Evolutionary conservation across 2,113 vertebrate genomes (phyloP), one percentile per base, ranked within the genome.

Genomic region (Haliaeetus leucogaster): DNA sequence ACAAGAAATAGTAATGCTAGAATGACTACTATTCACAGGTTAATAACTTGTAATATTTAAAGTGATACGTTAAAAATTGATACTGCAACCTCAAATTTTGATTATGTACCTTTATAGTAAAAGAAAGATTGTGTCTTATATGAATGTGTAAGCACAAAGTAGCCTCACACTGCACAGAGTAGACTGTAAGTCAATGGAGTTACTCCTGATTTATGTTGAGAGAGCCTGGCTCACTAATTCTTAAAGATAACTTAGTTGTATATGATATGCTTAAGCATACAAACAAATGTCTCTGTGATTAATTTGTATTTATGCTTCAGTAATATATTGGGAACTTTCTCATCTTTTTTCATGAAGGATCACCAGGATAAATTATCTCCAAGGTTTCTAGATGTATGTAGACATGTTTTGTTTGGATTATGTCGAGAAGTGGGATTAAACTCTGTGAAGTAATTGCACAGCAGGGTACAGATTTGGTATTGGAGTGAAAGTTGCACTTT

Each of bases 211-310:
- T 85, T 82, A 70, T 61, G 21, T 23, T 10, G 7, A 52, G 61
- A 36, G 61, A 11, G 5, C 36, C 38, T 16, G 20, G 62, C 66
- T 90, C n/a, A 8, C 73, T 65, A 27, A 82, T 82, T 93, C 74
- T 66, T 66, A 40, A 45, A 20, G 92, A 58, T 43, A 50, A 90
- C 94, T 88, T 91, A 95, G 90, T 96, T 82, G 62, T 45, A 20
- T 43, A 9, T 43, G 71, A 55, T 85, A 61, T 83, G 82, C 45
- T 79, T 65, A 65, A 82, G 45, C 85, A 70, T 48, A 58, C 52
- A 42, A 90, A 72, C 68, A 94, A 87, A 76, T 45, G 43, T 14
- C 61, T 40, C 1, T 0, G 58, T 82, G 81, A 94, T 93, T 91
- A 90, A 90, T 95, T 93, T 67, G 78, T 90, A 61, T 82, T 90